Evolutionary conservation across 2,113 vertebrate species (phyloP).

Genomic region (Gasterosteus nipponicus): DNA sequence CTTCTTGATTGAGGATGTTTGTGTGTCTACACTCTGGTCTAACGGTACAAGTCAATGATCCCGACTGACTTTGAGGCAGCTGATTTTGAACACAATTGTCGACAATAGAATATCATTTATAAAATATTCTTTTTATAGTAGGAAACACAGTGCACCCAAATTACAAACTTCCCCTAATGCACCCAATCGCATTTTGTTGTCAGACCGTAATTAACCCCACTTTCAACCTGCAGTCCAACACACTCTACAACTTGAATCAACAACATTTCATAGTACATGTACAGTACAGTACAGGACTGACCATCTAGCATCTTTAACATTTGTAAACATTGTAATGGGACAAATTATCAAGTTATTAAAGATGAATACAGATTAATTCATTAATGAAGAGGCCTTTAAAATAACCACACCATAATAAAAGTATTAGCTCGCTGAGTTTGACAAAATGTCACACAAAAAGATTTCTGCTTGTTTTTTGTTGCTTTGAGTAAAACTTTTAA

Average conservation of each 20-base stretch:
- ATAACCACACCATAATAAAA: background rate
- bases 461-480: conserved; percentile 11
- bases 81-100: background rate
- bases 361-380: no score
- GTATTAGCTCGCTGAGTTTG: background rate
- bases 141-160: no score
- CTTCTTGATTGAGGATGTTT: background rate
- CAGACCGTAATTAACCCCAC: no score
- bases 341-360: conserved; percentile 5
- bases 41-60: background rate
- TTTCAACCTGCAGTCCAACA: background rate
- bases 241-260: background rate
- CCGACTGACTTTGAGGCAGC: background rate
- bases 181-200: no score
- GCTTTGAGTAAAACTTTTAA: background rate
- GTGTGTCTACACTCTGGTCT: background rate
- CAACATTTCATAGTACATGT: conserved; percentile 6
- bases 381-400: background rate
- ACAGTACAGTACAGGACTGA: conserved; percentile 16
- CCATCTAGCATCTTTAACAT: conserved; percentile 27
- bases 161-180: no score
- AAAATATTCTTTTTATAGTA: no score
- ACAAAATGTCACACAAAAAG: background rate
- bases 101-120: background rate
- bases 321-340: conserved; percentile 54